These are phyloP conservation scores for Malurus leucopterus DNA, from an alignment of 2,797 vertebrate species.

Conservation along the genomic window DNA sequence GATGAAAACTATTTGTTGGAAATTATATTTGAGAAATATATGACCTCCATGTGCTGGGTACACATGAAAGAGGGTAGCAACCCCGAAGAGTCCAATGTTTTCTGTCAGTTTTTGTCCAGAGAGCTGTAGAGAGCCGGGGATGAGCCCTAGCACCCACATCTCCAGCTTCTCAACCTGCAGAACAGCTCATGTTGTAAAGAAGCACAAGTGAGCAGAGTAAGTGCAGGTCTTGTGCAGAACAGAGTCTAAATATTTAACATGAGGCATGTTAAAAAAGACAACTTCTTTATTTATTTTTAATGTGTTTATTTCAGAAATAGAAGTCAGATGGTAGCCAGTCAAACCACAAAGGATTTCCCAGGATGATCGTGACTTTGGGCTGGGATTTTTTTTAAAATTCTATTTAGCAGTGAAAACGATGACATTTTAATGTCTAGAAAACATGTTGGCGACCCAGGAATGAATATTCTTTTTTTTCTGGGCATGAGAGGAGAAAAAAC, in stretches of 20 bases:
- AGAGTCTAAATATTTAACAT: neutral
- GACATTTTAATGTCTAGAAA: neutral
- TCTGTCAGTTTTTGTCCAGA: accelerated
- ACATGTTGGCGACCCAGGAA: neutral
- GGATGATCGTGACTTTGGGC: neutral
- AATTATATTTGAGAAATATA: neutral
- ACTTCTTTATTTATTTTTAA: slow-evolving; percentile 25
- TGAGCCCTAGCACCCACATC: accelerated
- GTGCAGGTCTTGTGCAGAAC: neutral
- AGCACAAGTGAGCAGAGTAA: accelerated
- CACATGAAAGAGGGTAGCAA: neutral
- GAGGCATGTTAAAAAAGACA: neutral
- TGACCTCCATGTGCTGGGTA: neutral
- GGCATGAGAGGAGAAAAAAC: neutral
- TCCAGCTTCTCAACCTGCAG: neutral
- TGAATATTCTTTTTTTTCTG: neutral
- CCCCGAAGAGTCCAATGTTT: neutral
- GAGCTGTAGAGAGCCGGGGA: neutral
- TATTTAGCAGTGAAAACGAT: neutral
- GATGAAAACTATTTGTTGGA: neutral
- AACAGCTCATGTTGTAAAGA: neutral
- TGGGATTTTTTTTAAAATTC: neutral
- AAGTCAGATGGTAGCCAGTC: neutral
- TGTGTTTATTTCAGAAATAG: slow-evolving; percentile 26
- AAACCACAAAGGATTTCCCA: neutral